Evolutionary conservation across 2,797 vertebrate genomes (phyloP), one percentile per base, ranked within the genome.

Genomic region (Rhinophrynus dorsalis): DNA sequence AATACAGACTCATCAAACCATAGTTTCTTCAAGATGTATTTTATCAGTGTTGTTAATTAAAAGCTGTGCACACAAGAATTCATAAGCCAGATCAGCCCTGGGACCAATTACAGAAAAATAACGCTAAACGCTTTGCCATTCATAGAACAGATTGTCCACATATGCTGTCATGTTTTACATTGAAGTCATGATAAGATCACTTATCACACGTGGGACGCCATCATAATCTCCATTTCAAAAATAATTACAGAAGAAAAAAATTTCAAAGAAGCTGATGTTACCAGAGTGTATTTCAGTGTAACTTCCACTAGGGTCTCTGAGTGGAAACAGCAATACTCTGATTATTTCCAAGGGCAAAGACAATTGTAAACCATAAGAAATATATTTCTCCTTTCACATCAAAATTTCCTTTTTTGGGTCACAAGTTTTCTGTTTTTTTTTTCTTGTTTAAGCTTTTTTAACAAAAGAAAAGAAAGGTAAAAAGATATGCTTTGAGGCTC

Each of bases 31-130:
- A 88, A 88, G 77, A 85, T 84, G 80, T 80, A 47, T 81, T 86
- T 78, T 84, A 87, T 75, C 77, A 76, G 67, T 75, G 82, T 81
- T 75, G 74, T 78, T 87, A 86, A 87, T 90, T 88, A 85, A 81
- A 87, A 89, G 81, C 76, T 11, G 56, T 77, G 79, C 76, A 75
- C 77, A 81, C 75, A 79, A 75, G 73, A 71, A 85, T 86, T 86
- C 83, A 80, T 83, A 82, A 71, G 74, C 26, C 70, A 72, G 45
- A 81, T 83, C 80, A 84, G 82, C 82, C 83, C 84, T 84, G 80
- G 79, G 85, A 84, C 83, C 84, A 89, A 86, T 88, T 88, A 89
- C 67, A 75, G 77, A 78, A 85, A 88, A 85, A 79, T 77, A 78
- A 74, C 78, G 82, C 84, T 81, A 82, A 67, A 77, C 67, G 62